Evolutionary conservation across 1,140 invertebrate species (phyloP).

Genomic region (Dendrolimus kikuchii): DNA sequence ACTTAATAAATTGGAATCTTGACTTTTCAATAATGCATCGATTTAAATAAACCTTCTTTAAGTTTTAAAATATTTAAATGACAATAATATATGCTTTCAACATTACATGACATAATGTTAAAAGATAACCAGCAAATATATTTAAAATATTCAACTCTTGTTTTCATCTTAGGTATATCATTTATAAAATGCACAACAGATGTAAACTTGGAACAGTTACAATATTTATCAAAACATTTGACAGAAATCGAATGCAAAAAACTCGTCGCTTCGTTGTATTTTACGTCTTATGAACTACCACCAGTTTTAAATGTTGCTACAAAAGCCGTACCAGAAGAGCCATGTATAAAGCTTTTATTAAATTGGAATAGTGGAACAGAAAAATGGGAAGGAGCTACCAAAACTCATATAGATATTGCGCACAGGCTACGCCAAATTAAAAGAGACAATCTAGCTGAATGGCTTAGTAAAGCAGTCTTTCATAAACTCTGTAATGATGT

Average conservation of each 20-base stretch:
- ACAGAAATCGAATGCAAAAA: slow-evolving; percentile 70
- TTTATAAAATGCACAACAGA: slow-evolving; percentile 61
- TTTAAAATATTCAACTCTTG: too few species aligned
- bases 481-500: slow-evolving; percentile 72
- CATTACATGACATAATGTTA: too few species aligned
- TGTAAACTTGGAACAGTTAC: slow-evolving; percentile 70
- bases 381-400: slow-evolving; percentile 64
- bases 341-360: slow-evolving; percentile 72
- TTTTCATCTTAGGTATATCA: too few species aligned
- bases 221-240: slow-evolving; percentile 73
- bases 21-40: too few species aligned
- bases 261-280: slow-evolving; percentile 73
- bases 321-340: slow-evolving; percentile 60
- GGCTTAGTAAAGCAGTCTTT: slow-evolving; percentile 74
- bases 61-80: too few species aligned
- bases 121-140: too few species aligned
- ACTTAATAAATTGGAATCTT: too few species aligned
- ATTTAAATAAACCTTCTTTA: too few species aligned
- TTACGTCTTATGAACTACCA: slow-evolving; percentile 67
- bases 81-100: too few species aligned
- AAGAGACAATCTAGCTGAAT: slow-evolving; percentile 73
- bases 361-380: slow-evolving; percentile 72
- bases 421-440: slow-evolving; percentile 73
- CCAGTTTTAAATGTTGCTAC: slow-evolving; percentile 56
- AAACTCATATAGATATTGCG: slow-evolving; percentile 70